These are phyloP conservation scores for Mycetomoellerius zeteki DNA, from an alignment of 1,140 invertebrate genomes.

Conservation along the genomic window DNA sequence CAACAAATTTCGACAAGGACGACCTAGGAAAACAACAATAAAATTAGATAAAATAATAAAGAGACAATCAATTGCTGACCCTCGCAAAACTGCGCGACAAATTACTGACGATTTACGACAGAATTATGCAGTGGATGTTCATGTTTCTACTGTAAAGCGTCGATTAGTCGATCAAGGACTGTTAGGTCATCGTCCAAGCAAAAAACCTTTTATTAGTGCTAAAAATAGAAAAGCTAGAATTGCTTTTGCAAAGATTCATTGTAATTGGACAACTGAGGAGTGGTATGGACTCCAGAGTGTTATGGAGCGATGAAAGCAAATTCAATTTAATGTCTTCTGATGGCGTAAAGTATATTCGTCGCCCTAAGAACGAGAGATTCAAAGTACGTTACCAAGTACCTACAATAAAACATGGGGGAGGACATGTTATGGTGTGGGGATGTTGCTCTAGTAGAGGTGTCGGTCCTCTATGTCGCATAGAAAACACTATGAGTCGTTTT, in stretches of 20 bases:
- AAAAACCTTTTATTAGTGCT: slow-evolving; percentile 32
- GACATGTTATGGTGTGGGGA: slow-evolving; percentile 69
- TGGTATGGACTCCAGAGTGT: slow-evolving; percentile 60
- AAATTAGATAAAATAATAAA: background rate
- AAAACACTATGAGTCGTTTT: background rate
- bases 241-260: slow-evolving; percentile 34
- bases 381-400: slow-evolving; percentile 56
- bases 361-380: slow-evolving; percentile 27
- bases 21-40: background rate
- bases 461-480: background rate
- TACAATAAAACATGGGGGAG: slow-evolving; percentile 71
- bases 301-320: slow-evolving; percentile 69
- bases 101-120: background rate
- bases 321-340: slow-evolving; percentile 64
- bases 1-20: background rate
- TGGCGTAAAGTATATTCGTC: slow-evolving; percentile 58
- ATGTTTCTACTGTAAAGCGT: background rate
- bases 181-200: slow-evolving; percentile 14
- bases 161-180: slow-evolving; percentile 3
- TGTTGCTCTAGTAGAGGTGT: slow-evolving; percentile 65
- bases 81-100: background rate
- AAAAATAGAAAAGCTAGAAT: slow-evolving; percentile 40
- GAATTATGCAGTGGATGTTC: background rate
- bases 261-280: slow-evolving; percentile 50
- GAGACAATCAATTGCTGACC: background rate